These are phyloP conservation scores for Acanthornis magna DNA, from an alignment of 2,797 vertebrate genomes.

Conservation along the genomic window DNA sequence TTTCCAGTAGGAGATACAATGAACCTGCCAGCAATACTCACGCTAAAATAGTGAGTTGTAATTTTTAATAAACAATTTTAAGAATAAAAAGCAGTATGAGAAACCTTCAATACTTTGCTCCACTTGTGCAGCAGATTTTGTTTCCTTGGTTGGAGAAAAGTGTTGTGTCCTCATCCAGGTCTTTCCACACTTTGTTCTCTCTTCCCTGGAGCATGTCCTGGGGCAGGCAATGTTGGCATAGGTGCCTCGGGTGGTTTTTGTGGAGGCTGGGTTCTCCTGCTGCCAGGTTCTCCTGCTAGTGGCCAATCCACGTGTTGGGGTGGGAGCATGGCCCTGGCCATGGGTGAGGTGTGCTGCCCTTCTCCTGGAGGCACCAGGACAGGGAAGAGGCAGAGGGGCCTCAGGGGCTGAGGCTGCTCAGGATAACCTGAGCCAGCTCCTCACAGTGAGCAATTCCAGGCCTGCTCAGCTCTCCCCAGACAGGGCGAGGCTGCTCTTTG, in stretches of 20 bases:
- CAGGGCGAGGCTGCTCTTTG: neutral
- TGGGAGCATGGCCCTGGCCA: neutral
- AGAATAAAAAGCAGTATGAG: neutral
- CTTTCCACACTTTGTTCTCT: neutral
- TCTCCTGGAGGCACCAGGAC: neutral
- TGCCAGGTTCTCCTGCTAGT: too few species aligned
- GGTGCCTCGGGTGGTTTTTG: neutral
- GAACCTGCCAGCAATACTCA: neutral
- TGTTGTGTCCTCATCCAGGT: neutral
- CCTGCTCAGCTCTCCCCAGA: neutral
- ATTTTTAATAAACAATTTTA: neutral
- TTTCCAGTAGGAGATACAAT: neutral
- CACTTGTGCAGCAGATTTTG: neutral
- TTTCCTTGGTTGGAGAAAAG: neutral
- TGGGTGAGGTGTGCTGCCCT: neutral
- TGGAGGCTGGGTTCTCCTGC: neutral
- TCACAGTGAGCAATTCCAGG: neutral
- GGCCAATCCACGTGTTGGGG: fast-evolving
- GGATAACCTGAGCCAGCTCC: neutral
- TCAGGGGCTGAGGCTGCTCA: neutral
- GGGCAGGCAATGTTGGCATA: neutral
- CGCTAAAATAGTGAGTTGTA: neutral
- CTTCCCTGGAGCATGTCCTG: neutral
- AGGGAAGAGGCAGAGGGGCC: neutral
- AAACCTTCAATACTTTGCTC: neutral